Evolutionary conservation across 2,797 vertebrate species (phyloP).

Genomic region (Poeciliopsis turneri): DNA sequence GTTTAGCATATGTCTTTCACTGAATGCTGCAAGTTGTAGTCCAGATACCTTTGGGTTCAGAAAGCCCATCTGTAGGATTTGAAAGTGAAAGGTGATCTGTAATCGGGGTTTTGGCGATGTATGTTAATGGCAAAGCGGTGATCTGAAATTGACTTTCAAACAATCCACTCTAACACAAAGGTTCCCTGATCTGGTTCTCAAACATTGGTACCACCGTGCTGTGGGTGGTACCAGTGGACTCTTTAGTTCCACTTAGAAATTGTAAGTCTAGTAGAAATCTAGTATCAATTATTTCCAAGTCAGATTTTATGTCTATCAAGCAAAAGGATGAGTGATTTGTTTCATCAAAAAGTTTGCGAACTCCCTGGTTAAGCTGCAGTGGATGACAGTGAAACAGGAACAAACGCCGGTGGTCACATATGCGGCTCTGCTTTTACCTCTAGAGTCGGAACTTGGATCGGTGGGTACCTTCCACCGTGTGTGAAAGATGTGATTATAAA

Average conservation of each 20-base stretch:
- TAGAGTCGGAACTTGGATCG: background rate
- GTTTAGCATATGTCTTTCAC: background rate
- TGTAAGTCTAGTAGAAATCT: background rate
- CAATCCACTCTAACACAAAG: background rate
- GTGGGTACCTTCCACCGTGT: background rate
- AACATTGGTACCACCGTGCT: background rate
- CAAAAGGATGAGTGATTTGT: background rate
- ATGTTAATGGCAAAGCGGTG: background rate
- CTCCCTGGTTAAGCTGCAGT: background rate
- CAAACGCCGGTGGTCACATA: background rate
- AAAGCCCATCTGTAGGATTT: background rate
- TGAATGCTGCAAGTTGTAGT: background rate
- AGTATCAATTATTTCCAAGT: background rate
- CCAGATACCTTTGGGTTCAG: background rate
- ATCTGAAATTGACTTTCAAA: background rate
- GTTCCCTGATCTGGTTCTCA: background rate
- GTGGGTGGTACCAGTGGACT: too few species aligned
- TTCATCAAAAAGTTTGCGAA: background rate
- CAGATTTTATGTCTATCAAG: background rate
- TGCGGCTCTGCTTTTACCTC: background rate
- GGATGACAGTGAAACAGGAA: slow-evolving; percentile 2
- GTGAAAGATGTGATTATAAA: background rate
- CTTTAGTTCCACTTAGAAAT: background rate
- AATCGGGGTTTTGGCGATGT: background rate
- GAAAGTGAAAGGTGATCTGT: background rate